Evolutionary conservation across 2,113 vertebrate species (phyloP).

Genomic region (Sigmodon hispidus): DNA sequence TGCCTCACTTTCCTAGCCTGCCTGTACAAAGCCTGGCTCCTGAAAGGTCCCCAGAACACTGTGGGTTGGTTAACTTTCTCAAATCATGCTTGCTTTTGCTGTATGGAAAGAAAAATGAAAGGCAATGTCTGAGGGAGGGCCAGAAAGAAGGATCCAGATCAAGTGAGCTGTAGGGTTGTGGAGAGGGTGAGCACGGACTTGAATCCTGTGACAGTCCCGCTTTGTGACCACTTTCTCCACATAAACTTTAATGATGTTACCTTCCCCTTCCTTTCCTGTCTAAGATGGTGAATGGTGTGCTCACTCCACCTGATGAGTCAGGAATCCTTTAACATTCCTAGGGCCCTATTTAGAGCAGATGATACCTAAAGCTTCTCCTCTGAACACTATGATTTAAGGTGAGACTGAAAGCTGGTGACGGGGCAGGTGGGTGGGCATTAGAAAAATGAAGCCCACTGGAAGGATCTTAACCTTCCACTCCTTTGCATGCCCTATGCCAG

Average conservation of each 20-base stretch:
- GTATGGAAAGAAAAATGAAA: neutral
- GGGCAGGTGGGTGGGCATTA: too few relatives aligned
- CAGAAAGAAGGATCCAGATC: neutral
- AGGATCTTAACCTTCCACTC: conserved; percentile 25
- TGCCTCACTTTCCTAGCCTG: conserved; percentile 63
- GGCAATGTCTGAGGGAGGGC: neutral
- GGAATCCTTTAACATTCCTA: conserved; percentile 2
- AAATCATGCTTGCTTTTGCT: neutral
- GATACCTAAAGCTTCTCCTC: neutral
- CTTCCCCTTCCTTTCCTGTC: neutral
- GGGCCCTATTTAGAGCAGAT: neutral
- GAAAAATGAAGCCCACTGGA: neutral
- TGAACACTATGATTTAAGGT: neutral
- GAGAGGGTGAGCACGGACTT: neutral
- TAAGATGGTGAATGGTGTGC: too few relatives aligned
- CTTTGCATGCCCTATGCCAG: neutral
- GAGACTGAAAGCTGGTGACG: neutral
- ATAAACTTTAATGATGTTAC: neutral
- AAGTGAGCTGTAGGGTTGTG: neutral
- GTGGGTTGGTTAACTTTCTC: conserved; percentile 4
- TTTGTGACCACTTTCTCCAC: neutral
- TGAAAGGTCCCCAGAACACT: neutral
- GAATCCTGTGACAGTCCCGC: neutral
- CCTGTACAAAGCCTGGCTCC: conserved; percentile 42
- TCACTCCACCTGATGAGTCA: neutral